Evolutionary conservation across 92 coral and sea anemone species (phyloP), one percentile per base, ranked within the genome.

Genomic region (Zoanthus gigantus): DNA sequence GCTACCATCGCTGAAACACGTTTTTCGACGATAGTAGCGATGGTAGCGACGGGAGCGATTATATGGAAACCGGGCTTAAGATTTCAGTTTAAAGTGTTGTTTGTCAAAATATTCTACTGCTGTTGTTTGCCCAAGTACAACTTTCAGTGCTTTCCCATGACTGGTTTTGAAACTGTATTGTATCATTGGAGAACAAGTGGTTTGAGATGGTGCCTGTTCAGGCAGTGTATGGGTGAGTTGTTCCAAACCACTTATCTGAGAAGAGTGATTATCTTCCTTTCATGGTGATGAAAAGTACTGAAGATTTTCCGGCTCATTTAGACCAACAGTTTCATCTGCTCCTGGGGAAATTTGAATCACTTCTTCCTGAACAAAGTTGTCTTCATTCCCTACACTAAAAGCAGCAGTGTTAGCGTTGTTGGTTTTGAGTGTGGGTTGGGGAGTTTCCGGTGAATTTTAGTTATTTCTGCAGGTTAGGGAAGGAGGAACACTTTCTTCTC

Each of bases 141-240:
- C 31, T 69, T 65, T 67, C 47, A 79, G 28, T n/a, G 90, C 90
- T 69, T 88, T 88, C 0, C 86, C 67, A 80, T 71, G 86, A 9
- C 73, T 54, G 65, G 65, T 88, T 73, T 79, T 72, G 11, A 78
- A 53, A 47, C 73, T 54, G 90, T 32, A 78, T 0, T 65, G 61
- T 23, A 54, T 45, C 2, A 2, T 45, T 7, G 68, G 37, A 50
- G 82, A 31, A 56, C 48, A 15, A 1, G 34, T 57, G 32, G 32
- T 47, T 78, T 34, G 34, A n/a, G 50, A 58, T 56, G 16, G 54
- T 58, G 34, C 18, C 71, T 78, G 68, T 78, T 42, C 54, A 2
- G 8, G 30, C 1, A 15, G 29, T 15, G 65, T 57, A 3, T 53
- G 58, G 2, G 15, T 0, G 10, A 13, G 2, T 53, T 9, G 58